Evolutionary conservation across 2,888 invertebrate genomes (phyloP).

Genomic region (Tryphoninae sp.): DNA sequence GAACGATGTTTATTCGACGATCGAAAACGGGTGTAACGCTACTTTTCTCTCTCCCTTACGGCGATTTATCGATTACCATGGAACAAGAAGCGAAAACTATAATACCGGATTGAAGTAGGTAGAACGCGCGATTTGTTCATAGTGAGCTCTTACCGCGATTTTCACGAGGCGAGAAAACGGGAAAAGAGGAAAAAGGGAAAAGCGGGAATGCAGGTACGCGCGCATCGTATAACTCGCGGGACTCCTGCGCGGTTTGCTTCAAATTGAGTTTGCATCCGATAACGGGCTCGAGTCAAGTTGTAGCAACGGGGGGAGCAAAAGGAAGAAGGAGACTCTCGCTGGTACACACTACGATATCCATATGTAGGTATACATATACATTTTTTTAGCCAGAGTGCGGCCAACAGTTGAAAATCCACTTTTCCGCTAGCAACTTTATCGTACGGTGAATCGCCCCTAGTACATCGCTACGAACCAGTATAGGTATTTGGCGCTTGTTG

Average conservation of each 20-base stretch:
- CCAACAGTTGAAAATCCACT: slow-evolving; percentile 64
- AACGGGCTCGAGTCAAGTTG: slow-evolving; percentile 51
- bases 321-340: background rate
- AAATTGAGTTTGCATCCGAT: slow-evolving; percentile 67
- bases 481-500: slow-evolving; percentile 21
- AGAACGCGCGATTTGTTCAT: too few relatives aligned
- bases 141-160: too few relatives aligned
- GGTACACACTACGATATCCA: background rate
- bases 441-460: slow-evolving; percentile 55
- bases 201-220: background rate
- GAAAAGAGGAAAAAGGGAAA: background rate
- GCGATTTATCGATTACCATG: too few relatives aligned
- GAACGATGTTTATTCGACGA: background rate
- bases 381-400: slow-evolving; percentile 34
- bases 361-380: background rate
- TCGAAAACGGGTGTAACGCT: too few relatives aligned
- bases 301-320: background rate
- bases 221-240: slow-evolving; percentile 46
- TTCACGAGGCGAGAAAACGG: too few relatives aligned
- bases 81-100: too few relatives aligned
- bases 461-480: background rate
- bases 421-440: slow-evolving; percentile 64
- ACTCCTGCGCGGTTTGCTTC: slow-evolving; percentile 56
- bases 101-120: too few relatives aligned
- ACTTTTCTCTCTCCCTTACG: too few relatives aligned